Base-by-base conservation (phyloP, 2,113 vertebrate species). In the Seriola rivoliana region DNA sequence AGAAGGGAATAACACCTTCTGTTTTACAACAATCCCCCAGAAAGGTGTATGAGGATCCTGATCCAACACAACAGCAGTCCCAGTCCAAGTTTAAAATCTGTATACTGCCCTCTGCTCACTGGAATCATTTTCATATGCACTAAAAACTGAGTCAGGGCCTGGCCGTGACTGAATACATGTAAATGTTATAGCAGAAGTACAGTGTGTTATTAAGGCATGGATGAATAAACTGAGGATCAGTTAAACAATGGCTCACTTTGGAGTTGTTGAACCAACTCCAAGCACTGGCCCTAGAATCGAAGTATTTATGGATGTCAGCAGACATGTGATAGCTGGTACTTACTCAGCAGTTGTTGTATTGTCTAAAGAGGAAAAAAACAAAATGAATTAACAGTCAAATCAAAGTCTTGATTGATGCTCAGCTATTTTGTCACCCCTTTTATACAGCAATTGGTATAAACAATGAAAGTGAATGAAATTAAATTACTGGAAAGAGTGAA, bases 11-110 rank as follows among this genome's bases (percentile, higher is more conserved):
- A 81, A 63, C 2, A 14, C 17, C 21, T 34, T 40, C 14, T 64
- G 73, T 81, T 79, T 65, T 40, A 68, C 19, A 59, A 40, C 64
- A 44, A 40, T 36, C 21, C 44, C 40, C 74, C 50, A 29, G 14
- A 79, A 71, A 72, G 19, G 32, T 78, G 60, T 17, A 38, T n/a
- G 60, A 70, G 21, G 14, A 52, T 74, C 29, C 13, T 8, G 11
- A 32, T 52, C n/a, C 3, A 16, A 48, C 23, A 66, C 25, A 16
- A 48, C 23, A 76, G 19, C 29, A 38, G 42, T 13, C 8, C 12
- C 9, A 4, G 32, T 5, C 8, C 2, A 54, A 34, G 25, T 55
- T 8, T 12, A 36, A 55, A 34, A 63, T n/a, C 10, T 54, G 7
- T 48, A 5, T 1, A 19, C 19, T 4, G 6, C 7, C 32, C n/a